A percentile compares a stretch with the other conserved stretches of the same genome.
phyloP scores from a whole-genome alignment of 2,113 vertebrate genomes.

The Tyto alba region DNA sequence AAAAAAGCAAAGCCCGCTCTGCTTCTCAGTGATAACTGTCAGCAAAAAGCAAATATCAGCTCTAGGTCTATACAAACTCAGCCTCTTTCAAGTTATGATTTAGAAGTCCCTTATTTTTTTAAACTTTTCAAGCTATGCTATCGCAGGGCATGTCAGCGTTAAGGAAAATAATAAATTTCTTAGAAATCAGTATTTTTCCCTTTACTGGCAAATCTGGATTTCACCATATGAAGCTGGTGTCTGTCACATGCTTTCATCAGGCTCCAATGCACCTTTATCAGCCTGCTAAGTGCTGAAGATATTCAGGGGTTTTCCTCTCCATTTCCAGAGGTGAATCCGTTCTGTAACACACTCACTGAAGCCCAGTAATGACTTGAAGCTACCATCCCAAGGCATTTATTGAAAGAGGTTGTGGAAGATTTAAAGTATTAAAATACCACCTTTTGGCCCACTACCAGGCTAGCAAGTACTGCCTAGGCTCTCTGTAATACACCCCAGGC shows the following conservation, averaged over 20 bases:
- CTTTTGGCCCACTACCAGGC: not conserved
- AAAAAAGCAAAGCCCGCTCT: not conserved
- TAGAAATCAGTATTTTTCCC: not conserved
- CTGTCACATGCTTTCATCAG: not conserved
- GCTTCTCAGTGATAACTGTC: not conserved
- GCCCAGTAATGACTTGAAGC: not conserved
- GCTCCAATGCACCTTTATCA: not conserved
- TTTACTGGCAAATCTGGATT: not conserved
- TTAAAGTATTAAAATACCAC: not conserved
- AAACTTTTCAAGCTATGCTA: not conserved
- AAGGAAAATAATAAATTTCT: not conserved
- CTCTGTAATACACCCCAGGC: not conserved
- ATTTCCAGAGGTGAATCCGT: not conserved
- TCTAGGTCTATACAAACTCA: not conserved
- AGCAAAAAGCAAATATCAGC: not conserved
- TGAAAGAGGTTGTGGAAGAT: not conserved
- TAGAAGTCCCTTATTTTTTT: not conserved
- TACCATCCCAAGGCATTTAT: not conserved
- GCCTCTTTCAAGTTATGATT: not conserved
- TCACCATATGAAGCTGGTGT: not conserved
- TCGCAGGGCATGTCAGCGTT: not conserved
- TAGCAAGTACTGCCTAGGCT: accelerated
- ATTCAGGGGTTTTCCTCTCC: not conserved
- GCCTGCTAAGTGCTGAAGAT: not conserved
- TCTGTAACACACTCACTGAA: not conserved